These are phyloP conservation scores for Pelochelys cantorii DNA, from an alignment of 2,797 vertebrate genomes.

Conservation along the genomic window DNA sequence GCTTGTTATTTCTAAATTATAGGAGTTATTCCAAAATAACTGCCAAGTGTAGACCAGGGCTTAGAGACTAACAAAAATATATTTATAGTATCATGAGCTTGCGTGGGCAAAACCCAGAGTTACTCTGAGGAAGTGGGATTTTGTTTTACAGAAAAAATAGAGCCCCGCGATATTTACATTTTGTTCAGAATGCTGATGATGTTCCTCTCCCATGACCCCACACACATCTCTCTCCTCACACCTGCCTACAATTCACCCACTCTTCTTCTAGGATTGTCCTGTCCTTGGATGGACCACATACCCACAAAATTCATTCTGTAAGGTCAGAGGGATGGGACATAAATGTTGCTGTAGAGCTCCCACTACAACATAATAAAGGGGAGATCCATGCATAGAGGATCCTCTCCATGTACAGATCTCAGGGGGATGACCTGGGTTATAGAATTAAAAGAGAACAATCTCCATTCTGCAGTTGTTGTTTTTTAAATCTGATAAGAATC, in stretches of 20 bases:
- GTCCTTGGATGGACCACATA: no score
- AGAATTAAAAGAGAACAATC: not conserved
- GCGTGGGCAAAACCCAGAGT: not conserved
- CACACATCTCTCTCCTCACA: not conserved
- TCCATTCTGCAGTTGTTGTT: not conserved
- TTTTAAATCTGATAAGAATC: no score
- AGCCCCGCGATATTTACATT: not conserved
- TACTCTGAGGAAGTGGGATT: not conserved
- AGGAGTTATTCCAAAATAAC: no score
- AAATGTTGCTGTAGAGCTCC: not conserved
- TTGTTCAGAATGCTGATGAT: rapidly evolving
- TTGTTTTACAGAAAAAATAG: not conserved
- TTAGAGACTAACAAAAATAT: no score
- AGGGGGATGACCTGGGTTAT: not conserved
- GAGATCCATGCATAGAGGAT: not conserved
- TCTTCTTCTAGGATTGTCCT: not conserved
- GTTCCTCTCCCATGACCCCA: not conserved
- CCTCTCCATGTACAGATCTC: not conserved
- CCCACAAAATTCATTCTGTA: not conserved
- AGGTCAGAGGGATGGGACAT: no score
- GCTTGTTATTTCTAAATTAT: no score
- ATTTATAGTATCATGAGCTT: no score
- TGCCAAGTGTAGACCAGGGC: no score
- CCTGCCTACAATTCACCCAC: not conserved
- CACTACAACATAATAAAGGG: not conserved